A percentile compares a stretch with the other conserved stretches of the same genome.
Evolutionary conservation across 2,113 vertebrate genomes (phyloP).

Genomic region (Aptenodytes forsteri): DNA sequence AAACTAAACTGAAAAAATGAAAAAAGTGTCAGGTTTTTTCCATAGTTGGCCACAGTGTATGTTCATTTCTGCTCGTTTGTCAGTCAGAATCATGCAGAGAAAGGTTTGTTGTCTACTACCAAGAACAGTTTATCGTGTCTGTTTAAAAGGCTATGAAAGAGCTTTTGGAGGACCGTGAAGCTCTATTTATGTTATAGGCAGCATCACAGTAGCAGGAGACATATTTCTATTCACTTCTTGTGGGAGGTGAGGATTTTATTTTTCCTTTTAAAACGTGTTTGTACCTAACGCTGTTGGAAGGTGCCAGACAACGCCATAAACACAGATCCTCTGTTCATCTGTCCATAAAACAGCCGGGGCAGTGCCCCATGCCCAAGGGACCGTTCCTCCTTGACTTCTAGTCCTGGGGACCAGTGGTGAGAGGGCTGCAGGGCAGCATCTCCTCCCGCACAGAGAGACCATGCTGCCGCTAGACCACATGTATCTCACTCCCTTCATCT

Average conservation of each 20-base stretch:
- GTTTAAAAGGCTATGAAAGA: neutral
- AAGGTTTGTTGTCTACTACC: neutral
- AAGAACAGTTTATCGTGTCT: neutral
- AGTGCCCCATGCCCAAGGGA: no score
- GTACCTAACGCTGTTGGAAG: neutral
- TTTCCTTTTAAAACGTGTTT: neutral
- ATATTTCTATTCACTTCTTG: neutral
- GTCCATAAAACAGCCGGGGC: neutral
- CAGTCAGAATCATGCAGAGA: neutral
- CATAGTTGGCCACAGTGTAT: neutral
- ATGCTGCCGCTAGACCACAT: fast-evolving
- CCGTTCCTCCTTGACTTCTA: neutral
- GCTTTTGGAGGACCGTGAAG: neutral
- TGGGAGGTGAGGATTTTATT: neutral
- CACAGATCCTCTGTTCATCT: neutral
- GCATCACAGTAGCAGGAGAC: neutral
- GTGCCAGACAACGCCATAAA: neutral
- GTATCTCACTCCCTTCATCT: neutral
- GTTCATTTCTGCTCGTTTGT: neutral
- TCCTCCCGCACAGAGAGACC: neutral
- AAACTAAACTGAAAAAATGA: neutral
- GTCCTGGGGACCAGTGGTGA: neutral
- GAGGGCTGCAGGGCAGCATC: neutral
- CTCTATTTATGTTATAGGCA: neutral
- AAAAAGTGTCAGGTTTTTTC: neutral